A percentile compares a stretch with the other conserved stretches of the same genome.
Conservation (phyloP, 2,113 vertebrate species). For the Micromys minutus region DNA sequence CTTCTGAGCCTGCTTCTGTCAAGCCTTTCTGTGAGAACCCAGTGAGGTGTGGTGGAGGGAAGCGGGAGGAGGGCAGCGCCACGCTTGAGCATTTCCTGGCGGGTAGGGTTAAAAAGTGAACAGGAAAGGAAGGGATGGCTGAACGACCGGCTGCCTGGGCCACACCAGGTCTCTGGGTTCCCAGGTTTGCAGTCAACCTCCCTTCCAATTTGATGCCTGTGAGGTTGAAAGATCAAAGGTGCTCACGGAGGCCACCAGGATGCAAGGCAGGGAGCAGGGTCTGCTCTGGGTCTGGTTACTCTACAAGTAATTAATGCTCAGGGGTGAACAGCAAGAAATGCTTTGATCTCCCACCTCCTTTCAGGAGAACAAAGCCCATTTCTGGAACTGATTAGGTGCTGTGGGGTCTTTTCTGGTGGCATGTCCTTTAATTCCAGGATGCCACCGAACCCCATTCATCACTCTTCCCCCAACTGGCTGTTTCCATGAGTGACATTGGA, state of each 20-base stretch:
- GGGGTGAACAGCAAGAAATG: slow-evolving; percentile 58
- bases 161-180: slow-evolving; percentile 32
- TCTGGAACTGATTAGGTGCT: slow-evolving; percentile 74
- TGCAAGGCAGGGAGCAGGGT: not conserved
- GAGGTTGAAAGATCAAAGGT: slow-evolving; percentile 77
- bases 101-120: slow-evolving; percentile 71
- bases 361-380: slow-evolving; percentile 38
- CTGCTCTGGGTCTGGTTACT: slow-evolving; percentile 49
- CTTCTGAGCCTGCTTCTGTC: not conserved
- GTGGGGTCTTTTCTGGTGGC: not conserved
- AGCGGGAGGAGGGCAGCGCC: not conserved
- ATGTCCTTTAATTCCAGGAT: slow-evolving; percentile 44
- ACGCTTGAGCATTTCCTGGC: slow-evolving; percentile 65
- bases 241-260: slow-evolving; percentile 32
- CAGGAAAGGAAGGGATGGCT: slow-evolving; percentile 57
- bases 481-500: slow-evolving; percentile 18
- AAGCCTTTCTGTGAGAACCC: not conserved
- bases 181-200: slow-evolving; percentile 14
- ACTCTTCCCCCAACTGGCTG: not conserved
- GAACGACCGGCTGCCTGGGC: slow-evolving; percentile 45
- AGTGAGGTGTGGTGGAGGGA: not conserved
- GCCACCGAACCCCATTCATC: not conserved
- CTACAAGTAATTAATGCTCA: slow-evolving; percentile 60
- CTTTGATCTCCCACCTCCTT: slow-evolving; percentile 73
- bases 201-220: not conserved